A percentile compares a stretch with the other conserved stretches of the same genome.
Evolutionary conservation across 1,140 invertebrate genomes (phyloP).

Genomic region (Belonocnema kinseyi): DNA sequence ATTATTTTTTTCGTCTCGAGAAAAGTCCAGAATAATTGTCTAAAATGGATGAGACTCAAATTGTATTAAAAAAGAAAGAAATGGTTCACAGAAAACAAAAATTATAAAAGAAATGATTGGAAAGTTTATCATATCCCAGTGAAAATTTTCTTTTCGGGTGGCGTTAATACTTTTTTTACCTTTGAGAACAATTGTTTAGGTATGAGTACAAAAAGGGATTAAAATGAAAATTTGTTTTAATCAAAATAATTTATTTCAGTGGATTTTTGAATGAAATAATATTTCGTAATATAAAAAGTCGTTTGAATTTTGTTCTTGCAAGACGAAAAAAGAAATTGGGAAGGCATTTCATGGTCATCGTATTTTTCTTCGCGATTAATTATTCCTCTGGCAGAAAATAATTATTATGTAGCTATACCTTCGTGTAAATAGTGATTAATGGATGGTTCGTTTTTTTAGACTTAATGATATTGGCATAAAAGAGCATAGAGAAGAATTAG

Average conservation of each 20-base stretch:
- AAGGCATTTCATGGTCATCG: neutral
- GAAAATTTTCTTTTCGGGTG: no score
- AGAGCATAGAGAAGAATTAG: slow-evolving; percentile 32
- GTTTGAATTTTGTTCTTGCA: neutral
- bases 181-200: no score
- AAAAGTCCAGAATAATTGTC: neutral
- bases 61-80: no score
- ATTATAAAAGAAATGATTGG: no score
- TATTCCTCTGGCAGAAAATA: slow-evolving; percentile 41
- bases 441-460: slow-evolving; percentile 56
- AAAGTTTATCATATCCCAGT: no score
- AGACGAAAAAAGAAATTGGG: neutral
- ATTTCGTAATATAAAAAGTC: neutral
- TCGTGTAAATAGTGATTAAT: slow-evolving; percentile 58
- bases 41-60: neutral
- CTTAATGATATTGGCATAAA: slow-evolving; percentile 56
- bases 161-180: no score
- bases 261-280: no score
- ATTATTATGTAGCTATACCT: slow-evolving; percentile 48
- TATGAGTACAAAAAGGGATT: no score
- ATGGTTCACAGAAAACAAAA: no score
- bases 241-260: no score
- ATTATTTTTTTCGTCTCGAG: slow-evolving; percentile 44
- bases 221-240: no score
- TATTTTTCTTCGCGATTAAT: slow-evolving; percentile 42